Evolutionary conservation across 2,797 vertebrate species (phyloP).

Genomic region (Tapirus indicus): DNA sequence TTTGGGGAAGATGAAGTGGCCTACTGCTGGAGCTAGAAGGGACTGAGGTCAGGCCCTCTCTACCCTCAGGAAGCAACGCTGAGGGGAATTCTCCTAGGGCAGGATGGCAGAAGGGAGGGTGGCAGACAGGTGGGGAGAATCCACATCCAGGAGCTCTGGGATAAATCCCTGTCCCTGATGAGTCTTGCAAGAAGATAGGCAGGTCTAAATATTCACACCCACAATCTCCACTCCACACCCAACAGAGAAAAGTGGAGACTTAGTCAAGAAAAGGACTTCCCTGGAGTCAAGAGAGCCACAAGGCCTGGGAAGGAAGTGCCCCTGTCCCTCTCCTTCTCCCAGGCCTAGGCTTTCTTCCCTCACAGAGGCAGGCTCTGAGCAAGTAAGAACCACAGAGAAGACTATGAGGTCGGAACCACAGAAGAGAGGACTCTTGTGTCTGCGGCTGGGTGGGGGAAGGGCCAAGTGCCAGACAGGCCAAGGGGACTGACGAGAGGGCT

Average conservation of each 20-base stretch:
- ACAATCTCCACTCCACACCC: not conserved
- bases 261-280: constrained; percentile 44
- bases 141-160: not conserved
- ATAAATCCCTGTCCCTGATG: not conserved
- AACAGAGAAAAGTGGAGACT: constrained; percentile 52
- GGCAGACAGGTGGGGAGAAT: not conserved
- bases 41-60: not conserved
- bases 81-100: not conserved
- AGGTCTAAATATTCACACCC: constrained; percentile 32
- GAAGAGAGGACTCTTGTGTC: constrained; percentile 82
- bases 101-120: not conserved
- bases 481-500: constrained; percentile 55
- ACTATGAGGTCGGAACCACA: constrained; percentile 77
- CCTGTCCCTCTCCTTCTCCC: constrained; percentile 46
- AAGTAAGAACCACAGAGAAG: constrained; percentile 73
- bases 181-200: not conserved
- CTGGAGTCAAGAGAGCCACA: constrained; percentile 19
- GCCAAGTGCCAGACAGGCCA: constrained; percentile 56
- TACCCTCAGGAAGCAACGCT: not conserved
- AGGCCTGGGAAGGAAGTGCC: constrained; percentile 45
- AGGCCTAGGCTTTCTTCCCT: constrained; percentile 53
- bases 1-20: not conserved
- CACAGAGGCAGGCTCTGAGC: constrained; percentile 60
- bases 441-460: constrained; percentile 71
- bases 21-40: not conserved